phyloP scores from a whole-genome alignment of 2,888 invertebrate species.

The Leucozona laternaria region DNA sequence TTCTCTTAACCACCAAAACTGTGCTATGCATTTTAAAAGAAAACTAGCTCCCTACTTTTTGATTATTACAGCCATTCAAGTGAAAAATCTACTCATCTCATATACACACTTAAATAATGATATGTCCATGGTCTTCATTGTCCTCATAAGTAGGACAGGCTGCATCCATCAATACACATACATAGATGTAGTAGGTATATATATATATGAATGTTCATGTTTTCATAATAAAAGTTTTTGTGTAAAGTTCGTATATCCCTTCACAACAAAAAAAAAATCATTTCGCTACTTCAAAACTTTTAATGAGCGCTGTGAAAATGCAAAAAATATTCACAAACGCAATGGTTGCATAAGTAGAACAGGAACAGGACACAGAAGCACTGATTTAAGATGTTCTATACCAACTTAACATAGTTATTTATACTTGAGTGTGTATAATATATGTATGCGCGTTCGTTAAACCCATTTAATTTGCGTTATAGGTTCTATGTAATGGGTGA shows the following conservation, averaged over 20 bases:
- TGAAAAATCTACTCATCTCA: conserved; percentile 22
- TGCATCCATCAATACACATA: conserved; percentile 52
- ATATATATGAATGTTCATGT: conserved; percentile 54
- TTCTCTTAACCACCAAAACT: background rate
- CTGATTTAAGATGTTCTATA: conserved; percentile 48
- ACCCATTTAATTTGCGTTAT: background rate
- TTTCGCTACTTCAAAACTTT: conserved; percentile 63
- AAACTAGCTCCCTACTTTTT: background rate
- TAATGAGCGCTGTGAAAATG: conserved; percentile 66
- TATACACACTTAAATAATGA: conserved; percentile 8
- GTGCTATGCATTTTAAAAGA: background rate
- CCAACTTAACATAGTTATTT: conserved; percentile 12
- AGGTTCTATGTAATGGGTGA: too few relatives aligned
- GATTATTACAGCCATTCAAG: conserved; percentile 40
- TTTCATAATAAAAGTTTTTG: conserved; percentile 63
- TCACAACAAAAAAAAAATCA: conserved; percentile 43
- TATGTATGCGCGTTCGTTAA: background rate
- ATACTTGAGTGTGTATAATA: background rate
- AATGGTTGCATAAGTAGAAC: conserved; percentile 56
- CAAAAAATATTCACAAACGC: conserved; percentile 42
- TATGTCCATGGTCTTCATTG: conserved; percentile 43
- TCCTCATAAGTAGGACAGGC: conserved; percentile 58
- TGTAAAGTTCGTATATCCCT: conserved; percentile 35
- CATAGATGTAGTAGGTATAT: too few relatives aligned
- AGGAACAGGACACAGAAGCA: conserved; percentile 48